Conservation (phyloP, 2,113 vertebrate genomes). For the Ptyas mucosa region DNA sequence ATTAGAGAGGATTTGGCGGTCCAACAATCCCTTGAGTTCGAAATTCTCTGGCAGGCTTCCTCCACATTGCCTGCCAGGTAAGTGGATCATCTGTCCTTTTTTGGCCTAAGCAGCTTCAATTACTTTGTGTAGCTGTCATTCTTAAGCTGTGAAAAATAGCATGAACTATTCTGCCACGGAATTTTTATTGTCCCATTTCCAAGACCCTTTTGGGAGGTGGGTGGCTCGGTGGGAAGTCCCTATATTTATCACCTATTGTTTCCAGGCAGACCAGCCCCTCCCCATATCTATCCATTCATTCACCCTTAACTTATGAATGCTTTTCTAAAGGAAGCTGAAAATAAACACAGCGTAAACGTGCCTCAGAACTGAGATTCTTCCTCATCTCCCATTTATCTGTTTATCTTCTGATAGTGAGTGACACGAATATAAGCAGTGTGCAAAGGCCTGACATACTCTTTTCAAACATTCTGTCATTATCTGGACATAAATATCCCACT, state of each 20-base stretch:
- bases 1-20: slow-evolving; percentile 16
- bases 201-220: neutral
- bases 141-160: slow-evolving; percentile 15
- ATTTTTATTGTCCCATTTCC: slow-evolving; percentile 1
- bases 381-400: slow-evolving; percentile 56
- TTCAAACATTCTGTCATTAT: slow-evolving; percentile 64
- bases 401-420: slow-evolving; percentile 64
- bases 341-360: slow-evolving; percentile 40
- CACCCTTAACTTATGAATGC: slow-evolving; percentile 10
- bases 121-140: neutral
- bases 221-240: neutral
- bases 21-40: neutral
- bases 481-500: slow-evolving; percentile 41
- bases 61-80: slow-evolving; percentile 16
- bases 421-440: slow-evolving; percentile 60
- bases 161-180: slow-evolving; percentile 3
- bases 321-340: slow-evolving; percentile 14
- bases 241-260: neutral
- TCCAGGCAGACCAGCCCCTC: slow-evolving; percentile 11
- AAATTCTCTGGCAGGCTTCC: neutral
- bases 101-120: slow-evolving; percentile 9
- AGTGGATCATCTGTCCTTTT: slow-evolving; percentile 10
- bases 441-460: slow-evolving; percentile 52
- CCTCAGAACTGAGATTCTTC: slow-evolving; percentile 44
- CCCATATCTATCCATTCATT: slow-evolving; percentile 16